Base-by-base conservation (phyloP, 2,888 invertebrate species). In the Drosophila nigricruria region DNA sequence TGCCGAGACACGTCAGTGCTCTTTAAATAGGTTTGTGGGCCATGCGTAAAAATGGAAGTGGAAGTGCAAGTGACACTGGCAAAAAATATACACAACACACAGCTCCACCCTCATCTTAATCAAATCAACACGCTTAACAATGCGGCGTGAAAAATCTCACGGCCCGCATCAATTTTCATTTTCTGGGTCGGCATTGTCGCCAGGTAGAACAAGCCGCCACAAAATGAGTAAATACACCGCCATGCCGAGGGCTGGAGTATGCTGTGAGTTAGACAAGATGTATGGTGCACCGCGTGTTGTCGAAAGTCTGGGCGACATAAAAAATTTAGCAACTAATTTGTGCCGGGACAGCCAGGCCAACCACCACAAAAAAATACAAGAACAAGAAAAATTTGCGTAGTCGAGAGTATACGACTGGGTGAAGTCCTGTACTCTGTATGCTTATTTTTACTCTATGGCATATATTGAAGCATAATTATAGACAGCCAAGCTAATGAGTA, bases 281-380 rank as follows among this genome's bases (percentile, higher is more conserved):
- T 59, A 52, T 61, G 60, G 53, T 38, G 43, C 45, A 45, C 45
- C 32, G 49, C 42, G 23, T 58, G 38, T 20, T 45, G 30, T 10
- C 34, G 6, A 65, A 45, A 43, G 18, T 68, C 71, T 50, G 58
- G 58, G 70, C 61, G 58, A 73, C 75, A 81, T 84, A 71, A 66
- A 83, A 86, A 80, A 86, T 88, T 74, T 77, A 88, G 53, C 70
- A 83, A 79, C 83, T 86, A 86, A 88, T 86, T 86, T 81, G 83
- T 71, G 63, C 69, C 70, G 69, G 62, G 49, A 73, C 76, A 76
- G 60, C 61, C 56, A 50, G 3, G 3, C 34, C 20, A 34, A 3
- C 38, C n/a, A 5, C 52, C 27, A 40, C 34, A 20, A 30, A 50
- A 38, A 27, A 52, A 20, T 20, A 57, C 20, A 20, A 43, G 30